These are phyloP conservation scores for Apeltes quadracus DNA, from an alignment of 2,113 vertebrate species.

Conservation along the genomic window DNA sequence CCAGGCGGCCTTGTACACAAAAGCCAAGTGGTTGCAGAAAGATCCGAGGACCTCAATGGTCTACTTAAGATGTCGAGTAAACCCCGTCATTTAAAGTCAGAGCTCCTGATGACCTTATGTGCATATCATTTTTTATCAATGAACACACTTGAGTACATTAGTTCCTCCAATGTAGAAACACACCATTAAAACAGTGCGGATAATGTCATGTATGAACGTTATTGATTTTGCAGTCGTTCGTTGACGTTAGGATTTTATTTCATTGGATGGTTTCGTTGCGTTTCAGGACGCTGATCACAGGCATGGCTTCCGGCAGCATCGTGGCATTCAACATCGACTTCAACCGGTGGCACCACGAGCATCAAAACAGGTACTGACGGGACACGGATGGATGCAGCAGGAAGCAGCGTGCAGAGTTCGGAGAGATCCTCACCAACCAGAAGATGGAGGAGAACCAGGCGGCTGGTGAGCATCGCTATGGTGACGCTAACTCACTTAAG, in stretches of 20 bases:
- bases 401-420: background rate
- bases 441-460: slow-evolving; percentile 10
- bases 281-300: slow-evolving; percentile 94
- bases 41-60: slow-evolving; percentile 38
- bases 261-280: background rate
- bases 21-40: slow-evolving; percentile 26
- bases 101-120: slow-evolving; percentile 39
- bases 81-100: slow-evolving; percentile 47
- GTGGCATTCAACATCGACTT: slow-evolving; percentile 99
- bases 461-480: background rate
- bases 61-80: slow-evolving; percentile 35
- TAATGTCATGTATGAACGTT: background rate
- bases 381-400: background rate
- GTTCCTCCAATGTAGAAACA: background rate
- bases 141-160: slow-evolving; percentile 4
- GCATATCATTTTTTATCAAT: slow-evolving; percentile 9
- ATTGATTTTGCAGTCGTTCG: background rate
- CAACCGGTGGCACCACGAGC: slow-evolving; percentile 98
- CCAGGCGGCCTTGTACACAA: slow-evolving; percentile 40
- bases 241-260: background rate
- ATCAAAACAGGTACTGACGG: slow-evolving; percentile 97
- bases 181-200: background rate
- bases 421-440: slow-evolving; percentile 8
- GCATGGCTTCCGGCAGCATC: slow-evolving; percentile 98
- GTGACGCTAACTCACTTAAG: background rate